These are phyloP conservation scores for Diadema setosum DNA, from an alignment of 35 echinoderm and acorn worm genomes.

Conservation along the genomic window DNA sequence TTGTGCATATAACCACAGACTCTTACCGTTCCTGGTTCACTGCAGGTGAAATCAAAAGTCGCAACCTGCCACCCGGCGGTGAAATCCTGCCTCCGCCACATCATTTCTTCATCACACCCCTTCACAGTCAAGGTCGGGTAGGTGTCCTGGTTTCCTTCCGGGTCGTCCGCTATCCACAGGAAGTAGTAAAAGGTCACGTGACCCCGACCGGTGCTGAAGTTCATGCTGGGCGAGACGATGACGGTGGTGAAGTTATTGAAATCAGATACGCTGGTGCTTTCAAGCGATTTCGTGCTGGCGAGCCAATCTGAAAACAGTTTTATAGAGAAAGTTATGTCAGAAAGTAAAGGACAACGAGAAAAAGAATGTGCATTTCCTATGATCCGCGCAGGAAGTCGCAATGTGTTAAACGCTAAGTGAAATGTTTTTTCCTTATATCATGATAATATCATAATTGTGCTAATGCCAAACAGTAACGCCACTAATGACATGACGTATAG, in stretches of 20 bases:
- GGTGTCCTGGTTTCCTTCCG: not conserved
- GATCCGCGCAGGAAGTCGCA: no score
- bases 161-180: conserved; percentile 10
- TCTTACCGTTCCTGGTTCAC: not conserved
- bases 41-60: not conserved
- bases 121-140: not conserved
- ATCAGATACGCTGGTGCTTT: not conserved
- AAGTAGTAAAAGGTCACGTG: not conserved
- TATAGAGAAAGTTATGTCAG: no score
- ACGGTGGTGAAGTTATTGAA: not conserved
- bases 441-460: no score
- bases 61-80: not conserved
- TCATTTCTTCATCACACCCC: not conserved
- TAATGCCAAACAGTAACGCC: no score
- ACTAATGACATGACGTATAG: no score
- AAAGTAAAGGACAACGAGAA: no score
- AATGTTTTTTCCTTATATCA: no score
- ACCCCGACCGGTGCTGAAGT: not conserved
- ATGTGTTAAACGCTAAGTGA: no score
- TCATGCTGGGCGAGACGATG: not conserved
- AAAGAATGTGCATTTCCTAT: no score
- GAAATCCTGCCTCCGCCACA: not conserved
- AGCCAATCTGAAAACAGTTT: not conserved
- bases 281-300: not conserved
- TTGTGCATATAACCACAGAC: no score